These are phyloP conservation scores for Andrena hattorfiana DNA, from an alignment of 2,888 invertebrate genomes.

Conservation along the genomic window DNA sequence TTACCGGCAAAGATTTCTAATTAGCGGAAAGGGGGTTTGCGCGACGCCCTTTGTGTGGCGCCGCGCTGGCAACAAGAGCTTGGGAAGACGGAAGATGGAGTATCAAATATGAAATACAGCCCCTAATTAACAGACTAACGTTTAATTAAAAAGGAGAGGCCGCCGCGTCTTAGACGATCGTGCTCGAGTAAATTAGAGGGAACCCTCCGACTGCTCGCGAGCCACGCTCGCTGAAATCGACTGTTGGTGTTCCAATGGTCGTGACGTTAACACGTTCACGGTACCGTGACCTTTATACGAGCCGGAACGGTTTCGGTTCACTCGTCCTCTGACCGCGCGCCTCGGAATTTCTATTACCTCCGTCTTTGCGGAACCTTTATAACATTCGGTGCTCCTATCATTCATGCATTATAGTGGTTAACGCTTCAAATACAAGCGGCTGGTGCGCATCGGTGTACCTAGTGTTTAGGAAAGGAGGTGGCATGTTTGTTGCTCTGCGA, in stretches of 20 bases:
- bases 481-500: not conserved
- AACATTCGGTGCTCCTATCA: too few species aligned
- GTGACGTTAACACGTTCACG: not conserved
- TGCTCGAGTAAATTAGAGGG: constrained; percentile 34
- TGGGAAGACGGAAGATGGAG: constrained; percentile 12
- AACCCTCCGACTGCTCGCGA: not conserved
- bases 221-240: not conserved
- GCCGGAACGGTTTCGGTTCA: not conserved
- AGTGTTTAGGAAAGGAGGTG: not conserved
- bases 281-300: not conserved
- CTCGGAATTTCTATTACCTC: too few species aligned
- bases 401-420: too few species aligned
- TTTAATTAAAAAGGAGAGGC: constrained; percentile 47
- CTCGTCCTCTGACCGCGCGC: not conserved
- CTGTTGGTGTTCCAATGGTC: not conserved
- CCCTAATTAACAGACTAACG: constrained; percentile 49
- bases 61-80: not conserved
- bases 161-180: constrained; percentile 29
- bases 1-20: constrained; percentile 37
- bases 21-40: constrained; percentile 3
- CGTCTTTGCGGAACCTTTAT: too few species aligned
- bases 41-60: not conserved
- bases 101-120: constrained; percentile 33
- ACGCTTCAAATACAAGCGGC: too few species aligned
- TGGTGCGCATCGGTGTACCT: too few species aligned